Conservation (phyloP, 2,113 vertebrate species). For the Rostratula benghalensis region DNA sequence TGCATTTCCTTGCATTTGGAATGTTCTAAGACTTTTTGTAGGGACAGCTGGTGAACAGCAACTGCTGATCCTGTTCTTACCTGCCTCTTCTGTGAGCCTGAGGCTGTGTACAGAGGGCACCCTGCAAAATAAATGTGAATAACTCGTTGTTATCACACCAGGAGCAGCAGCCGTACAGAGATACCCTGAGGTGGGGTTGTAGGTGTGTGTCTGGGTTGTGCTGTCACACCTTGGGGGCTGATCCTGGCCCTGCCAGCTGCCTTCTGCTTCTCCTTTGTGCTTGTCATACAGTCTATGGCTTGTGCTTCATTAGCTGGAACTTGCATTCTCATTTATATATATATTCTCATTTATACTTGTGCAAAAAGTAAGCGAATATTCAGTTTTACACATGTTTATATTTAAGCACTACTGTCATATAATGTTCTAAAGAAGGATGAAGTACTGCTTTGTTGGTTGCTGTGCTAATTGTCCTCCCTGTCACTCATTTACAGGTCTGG, state of each 20-base stretch:
- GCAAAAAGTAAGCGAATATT: not conserved
- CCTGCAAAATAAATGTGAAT: not conserved
- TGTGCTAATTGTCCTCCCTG: not conserved
- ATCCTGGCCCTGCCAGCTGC: not conserved
- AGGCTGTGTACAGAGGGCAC: not conserved
- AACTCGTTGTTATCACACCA: not conserved
- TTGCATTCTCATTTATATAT: not conserved
- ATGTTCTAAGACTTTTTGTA: rapidly evolving
- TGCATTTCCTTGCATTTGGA: not conserved
- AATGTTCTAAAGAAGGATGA: not conserved
- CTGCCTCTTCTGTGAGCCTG: not conserved
- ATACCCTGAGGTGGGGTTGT: not conserved
- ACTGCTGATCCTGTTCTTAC: not conserved
- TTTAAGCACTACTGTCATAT: not conserved
- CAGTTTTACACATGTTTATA: not conserved
- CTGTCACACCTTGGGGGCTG: not conserved
- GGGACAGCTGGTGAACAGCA: not conserved
- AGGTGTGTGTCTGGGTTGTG: not conserved
- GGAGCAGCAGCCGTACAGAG: not conserved
- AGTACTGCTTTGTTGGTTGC: not conserved
- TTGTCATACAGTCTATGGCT: not conserved
- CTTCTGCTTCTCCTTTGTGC: not conserved
- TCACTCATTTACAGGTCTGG: not conserved
- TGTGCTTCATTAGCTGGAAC: not conserved
- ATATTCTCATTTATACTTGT: not conserved